Base-by-base conservation (phyloP, 2,797 vertebrate species). In the Notolabrus celidotus region DNA sequence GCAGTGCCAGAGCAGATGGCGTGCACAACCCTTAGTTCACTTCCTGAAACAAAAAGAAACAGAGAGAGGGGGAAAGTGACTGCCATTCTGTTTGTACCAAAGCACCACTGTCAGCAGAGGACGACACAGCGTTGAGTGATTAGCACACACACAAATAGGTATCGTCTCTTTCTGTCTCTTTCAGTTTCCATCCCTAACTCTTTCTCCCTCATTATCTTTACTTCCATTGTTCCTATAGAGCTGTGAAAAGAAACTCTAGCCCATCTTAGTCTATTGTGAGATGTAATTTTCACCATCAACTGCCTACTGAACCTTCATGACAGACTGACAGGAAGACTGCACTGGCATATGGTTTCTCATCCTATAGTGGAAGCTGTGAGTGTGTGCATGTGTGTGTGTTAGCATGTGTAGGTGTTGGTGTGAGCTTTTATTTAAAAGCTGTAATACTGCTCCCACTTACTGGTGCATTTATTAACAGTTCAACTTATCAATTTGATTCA, bases 271-370 rank as follows among this genome's bases (percentile, higher is more conserved):
- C 67, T 67, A 73, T 85, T 84, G 80, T 82, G 67, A 74, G 22
- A 62, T 71, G 45, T 58, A 6, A 74, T 84, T 80, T 82, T 79
- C 72, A 70, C 49, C 43, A 60, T 74, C 61, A 7, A 71, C 78
- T 64, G 74, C 63, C 65, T 78, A 41, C 74, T 85, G 72, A 87
- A 83, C 81, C 41, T 87, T 80, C 80, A 84, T 86, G 84, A 74
- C 65, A 71, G 62, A 54, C 54, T 84, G 73, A 79, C 83, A 86
- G 57, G 45, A 60, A 39, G 38, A 56, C 42, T 27, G 64, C 25
- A 22, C 19, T 29, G 25, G 39, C 55, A 72, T 72, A 56, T 67
- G 67, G 61, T 17, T 17, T 39, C n/a, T n/a, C 11, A 52, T 67
- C 56, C 46, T 56, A 31, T 31, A 31, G 29, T 31, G 5, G 7